Evolutionary conservation across 2,888 invertebrate species (phyloP), one percentile per base, ranked within the genome.

Genomic region (Onchidella celtica): DNA sequence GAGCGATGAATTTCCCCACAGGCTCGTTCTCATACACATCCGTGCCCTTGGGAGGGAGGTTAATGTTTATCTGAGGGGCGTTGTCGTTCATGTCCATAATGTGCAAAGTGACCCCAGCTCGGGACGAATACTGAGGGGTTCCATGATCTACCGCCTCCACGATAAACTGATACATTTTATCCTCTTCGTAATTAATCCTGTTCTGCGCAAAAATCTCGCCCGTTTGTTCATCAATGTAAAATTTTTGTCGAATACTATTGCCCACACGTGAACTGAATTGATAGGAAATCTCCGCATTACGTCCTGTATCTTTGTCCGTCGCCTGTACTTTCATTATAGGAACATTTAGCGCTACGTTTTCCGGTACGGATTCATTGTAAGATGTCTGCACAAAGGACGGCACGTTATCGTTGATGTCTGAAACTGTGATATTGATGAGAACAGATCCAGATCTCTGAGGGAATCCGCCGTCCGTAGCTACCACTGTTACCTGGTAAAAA

Each of bases 1-100:
- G 98, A 0, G 98, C 98, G 1, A 99, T 98, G 38, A 98, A 96
- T 59, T 97, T 97, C 38, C 97, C 97, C 91, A 97, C 97, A 77
- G 95, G 95, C 0, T 98, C 98, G 93, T 98, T 89, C 86, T 94
- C 94, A 3, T 85, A 84, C 21, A 93, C 91, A 63, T 90, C 85
- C n/a, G 93, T 93, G 3, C 95, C 96, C 91, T 98, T 98, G 88
- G 96, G 96, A 86, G 97, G 95, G 78, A 98, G 94, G 93, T 97
- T 97, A 29, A 97, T 97, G 88, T 96, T 97, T 1, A 97, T 95
- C 4, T 96, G 95, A 6, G 85, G 85, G 0, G 77, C 72, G 93
- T 81, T 81, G 94, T 99, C 98, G 86, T 96, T 94, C 0, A 98
- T 96, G 3, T 96, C 96, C 34, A 97, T 79, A 57, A 91, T 87